phyloP scores from a whole-genome alignment of 2,888 invertebrate species.

The Hydrotaea cyrtoneurina region DNA sequence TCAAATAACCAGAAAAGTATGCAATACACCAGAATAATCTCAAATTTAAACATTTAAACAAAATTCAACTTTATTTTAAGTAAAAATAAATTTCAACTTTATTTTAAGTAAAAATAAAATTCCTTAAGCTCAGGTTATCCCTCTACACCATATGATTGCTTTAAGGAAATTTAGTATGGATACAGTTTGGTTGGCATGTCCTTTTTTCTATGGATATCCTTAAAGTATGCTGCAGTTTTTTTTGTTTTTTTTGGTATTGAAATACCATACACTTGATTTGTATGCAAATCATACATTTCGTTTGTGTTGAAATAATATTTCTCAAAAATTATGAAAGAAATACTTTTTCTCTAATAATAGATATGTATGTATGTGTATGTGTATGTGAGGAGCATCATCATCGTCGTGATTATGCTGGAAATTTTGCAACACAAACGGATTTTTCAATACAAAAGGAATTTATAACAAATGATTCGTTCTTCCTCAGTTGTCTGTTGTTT shows the following conservation, averaged over 20 bases:
- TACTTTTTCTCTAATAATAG: not conserved
- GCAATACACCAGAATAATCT: no score
- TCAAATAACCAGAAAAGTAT: no score
- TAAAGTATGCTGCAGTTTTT: not conserved
- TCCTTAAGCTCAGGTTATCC: no score
- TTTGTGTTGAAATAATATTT: slow-evolving; percentile 6
- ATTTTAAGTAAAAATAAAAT: no score
- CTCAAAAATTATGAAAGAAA: not conserved
- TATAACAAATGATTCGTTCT: slow-evolving; percentile 33
- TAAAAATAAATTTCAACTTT: no score
- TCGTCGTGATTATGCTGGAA: not conserved
- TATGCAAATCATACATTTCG: not conserved
- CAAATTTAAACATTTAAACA: no score
- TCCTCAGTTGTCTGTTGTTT: slow-evolving; percentile 13
- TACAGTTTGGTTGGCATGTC: not conserved
- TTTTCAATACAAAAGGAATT: slow-evolving; percentile 31
- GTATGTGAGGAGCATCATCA: not conserved
- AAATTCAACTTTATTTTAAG: no score
- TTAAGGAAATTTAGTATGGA: not conserved
- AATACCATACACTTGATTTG: not conserved
- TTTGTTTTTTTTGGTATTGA: not conserved
- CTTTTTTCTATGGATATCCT: no score
- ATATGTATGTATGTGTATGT: not conserved
- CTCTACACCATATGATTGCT: no score
- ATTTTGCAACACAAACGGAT: slow-evolving; percentile 18